Evolutionary conservation across 2,113 vertebrate species (phyloP).

Genomic region (Psettodes erumei): DNA sequence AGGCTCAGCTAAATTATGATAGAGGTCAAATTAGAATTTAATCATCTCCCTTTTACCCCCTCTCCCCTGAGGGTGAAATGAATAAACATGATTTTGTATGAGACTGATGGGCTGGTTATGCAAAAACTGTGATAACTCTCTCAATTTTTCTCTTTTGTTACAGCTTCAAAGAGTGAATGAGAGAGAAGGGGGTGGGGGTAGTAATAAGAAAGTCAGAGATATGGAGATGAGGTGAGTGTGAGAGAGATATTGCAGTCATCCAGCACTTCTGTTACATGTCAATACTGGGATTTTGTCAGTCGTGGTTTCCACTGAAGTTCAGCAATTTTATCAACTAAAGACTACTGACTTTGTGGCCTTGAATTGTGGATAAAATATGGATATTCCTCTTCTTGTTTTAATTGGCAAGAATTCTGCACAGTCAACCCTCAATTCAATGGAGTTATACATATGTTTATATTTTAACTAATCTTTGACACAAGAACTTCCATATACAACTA

Average conservation of each 20-base stretch:
- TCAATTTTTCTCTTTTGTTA: conserved; percentile 72
- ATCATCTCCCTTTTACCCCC: conserved; percentile 76
- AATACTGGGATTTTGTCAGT: conserved; percentile 28
- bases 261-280: conserved; percentile 32
- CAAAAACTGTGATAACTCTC: conserved; percentile 74
- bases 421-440: neutral
- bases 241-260: conserved; percentile 33
- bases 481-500: neutral
- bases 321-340: conserved; percentile 15
- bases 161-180: conserved; percentile 66
- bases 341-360: neutral
- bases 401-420: neutral
- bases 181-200: conserved; percentile 1
- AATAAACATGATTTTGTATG: conserved; percentile 79
- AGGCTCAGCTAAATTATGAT: conserved; percentile 80
- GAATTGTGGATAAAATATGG: conserved; percentile 15
- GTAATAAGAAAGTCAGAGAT: conserved; percentile 54
- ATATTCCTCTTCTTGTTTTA: conserved; percentile 13
- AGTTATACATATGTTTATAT: neutral
- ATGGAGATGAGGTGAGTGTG: conserved; percentile 42
- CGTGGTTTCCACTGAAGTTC: conserved; percentile 18
- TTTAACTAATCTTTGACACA: neutral
- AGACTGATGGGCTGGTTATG: conserved; percentile 71
- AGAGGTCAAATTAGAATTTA: conserved; percentile 85
- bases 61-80: conserved; percentile 76